Base-by-base conservation (phyloP, 2,888 invertebrate species). In the Steinernema hermaphroditum region DNA sequence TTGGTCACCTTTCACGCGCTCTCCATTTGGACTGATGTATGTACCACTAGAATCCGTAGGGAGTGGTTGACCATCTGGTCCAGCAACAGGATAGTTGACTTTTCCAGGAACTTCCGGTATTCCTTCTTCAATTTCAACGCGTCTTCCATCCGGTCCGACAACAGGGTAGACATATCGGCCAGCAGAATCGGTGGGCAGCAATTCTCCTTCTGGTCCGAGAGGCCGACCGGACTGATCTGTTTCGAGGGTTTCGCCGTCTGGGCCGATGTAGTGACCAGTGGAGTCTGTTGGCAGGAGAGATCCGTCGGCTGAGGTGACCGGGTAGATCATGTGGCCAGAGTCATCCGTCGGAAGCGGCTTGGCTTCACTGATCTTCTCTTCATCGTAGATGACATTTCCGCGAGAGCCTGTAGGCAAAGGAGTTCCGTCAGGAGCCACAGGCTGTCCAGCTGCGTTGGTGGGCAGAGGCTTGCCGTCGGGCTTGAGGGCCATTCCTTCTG, bases 381-480 rank as follows among this genome's bases (percentile, higher is more conserved):
- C 70, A 44, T 74, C 74, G 12, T 50, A 50, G 62, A 70, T 69
- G 69, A 57, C 72, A 12, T n/a, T 24, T n/a, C 72, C 72, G 14
- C 43, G 14, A 37, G 44, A 41, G 68, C 68, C 76, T 0, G 72
- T 72, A 19, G 72, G 72, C 16, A 78, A 69, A 16, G 76, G 75
- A 2, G 68, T 71, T 57, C 78, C 79, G 24, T 76, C 74, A 22
- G 68, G 32, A 29, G 74, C 72, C 27, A 74, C 69, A 2, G 54
- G 54, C 50, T 37, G 68, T 34, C n/a, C 69, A 9, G 69, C 69
- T 44, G 46, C 69, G 62, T 78, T 75, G 14, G 69, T 49, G 24
- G 77, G 75, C 29, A 81, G 70, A 22, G 77, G 78, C 14, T 73
- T 50, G 34, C 79, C 78, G 70, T 80, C 80, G 34, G 77, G 75